phyloP scores from a whole-genome alignment of 2,113 vertebrate genomes.

The Brachyhypopomus gauderio region DNA sequence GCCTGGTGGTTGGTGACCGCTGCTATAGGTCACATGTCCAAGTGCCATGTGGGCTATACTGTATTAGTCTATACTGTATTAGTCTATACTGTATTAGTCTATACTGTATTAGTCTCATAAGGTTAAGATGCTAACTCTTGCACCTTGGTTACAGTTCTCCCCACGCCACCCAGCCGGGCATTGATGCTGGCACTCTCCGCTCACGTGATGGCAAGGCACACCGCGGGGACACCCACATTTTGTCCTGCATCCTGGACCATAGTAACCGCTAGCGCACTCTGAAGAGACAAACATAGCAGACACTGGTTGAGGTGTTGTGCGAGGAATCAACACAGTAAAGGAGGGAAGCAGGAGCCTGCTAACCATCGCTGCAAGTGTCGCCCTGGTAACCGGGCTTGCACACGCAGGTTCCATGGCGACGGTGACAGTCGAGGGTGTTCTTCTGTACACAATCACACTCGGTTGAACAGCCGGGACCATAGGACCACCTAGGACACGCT shows the following conservation, averaged over 20 bases:
- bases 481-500: slow-evolving; percentile 91
- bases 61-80: no score
- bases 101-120: not conserved
- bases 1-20: no score
- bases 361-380: slow-evolving; percentile 77
- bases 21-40: no score
- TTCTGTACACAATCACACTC: slow-evolving; percentile 84
- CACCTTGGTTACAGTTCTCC: slow-evolving; percentile 83
- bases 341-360: slow-evolving; percentile 34
- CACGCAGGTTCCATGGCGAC: slow-evolving; percentile 79
- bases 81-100: no score
- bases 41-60: not conserved
- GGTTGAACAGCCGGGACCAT: slow-evolving; percentile 85
- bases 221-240: slow-evolving; percentile 77
- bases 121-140: not conserved
- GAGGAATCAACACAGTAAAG: not conserved
- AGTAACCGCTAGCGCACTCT: slow-evolving; percentile 83
- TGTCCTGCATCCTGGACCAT: slow-evolving; percentile 78
- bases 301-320: not conserved
- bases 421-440: slow-evolving; percentile 81
- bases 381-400: slow-evolving; percentile 88
- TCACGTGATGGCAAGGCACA: slow-evolving; percentile 79
- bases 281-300: slow-evolving; percentile 17
- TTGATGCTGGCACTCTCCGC: slow-evolving; percentile 76
- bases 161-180: slow-evolving; percentile 82